Percentiles rank a stretch among this genome's conserved stretches.
These are phyloP conservation scores for Arvicola amphibius DNA, from an alignment of 2,797 vertebrate genomes.

Conservation along the genomic window DNA sequence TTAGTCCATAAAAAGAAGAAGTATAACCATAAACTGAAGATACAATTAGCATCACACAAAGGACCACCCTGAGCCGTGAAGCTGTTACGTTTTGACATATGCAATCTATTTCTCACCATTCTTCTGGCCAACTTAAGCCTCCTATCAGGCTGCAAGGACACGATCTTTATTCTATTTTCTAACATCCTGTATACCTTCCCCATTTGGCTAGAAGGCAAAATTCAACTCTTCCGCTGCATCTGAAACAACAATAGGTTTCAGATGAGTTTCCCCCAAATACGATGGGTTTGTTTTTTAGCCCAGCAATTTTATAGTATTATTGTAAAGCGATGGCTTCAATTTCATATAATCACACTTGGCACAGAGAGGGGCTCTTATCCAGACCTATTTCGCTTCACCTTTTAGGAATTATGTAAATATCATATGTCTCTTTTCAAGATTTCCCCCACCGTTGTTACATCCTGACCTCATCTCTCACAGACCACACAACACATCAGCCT, in stretches of 20 bases:
- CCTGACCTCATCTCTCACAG: constrained; percentile 77
- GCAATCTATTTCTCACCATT: constrained; percentile 61
- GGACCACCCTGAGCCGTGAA: constrained; percentile 29
- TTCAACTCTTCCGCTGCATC: constrained; percentile 76
- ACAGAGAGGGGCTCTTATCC: constrained; percentile 79
- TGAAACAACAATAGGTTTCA: constrained; percentile 81
- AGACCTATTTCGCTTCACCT: constrained; percentile 78
- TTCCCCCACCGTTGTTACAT: constrained; percentile 58
- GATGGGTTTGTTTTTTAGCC: constrained; percentile 64
- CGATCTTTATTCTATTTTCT: constrained; percentile 78
- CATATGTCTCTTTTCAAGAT: constrained; percentile 72
- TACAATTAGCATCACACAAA: constrained; percentile 38
- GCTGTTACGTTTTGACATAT: background rate
- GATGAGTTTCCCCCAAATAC: constrained; percentile 78
- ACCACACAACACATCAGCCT: constrained; percentile 74
- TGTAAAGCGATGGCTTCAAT: constrained; percentile 80
- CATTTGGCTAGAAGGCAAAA: constrained; percentile 75
- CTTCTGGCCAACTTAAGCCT: constrained; percentile 75
- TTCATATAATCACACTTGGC: constrained; percentile 81
- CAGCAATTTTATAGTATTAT: constrained; percentile 81
- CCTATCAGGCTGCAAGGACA: constrained; percentile 66
- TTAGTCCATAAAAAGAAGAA: constrained; percentile 14
- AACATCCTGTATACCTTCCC: constrained; percentile 77
- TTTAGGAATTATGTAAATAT: constrained; percentile 80
- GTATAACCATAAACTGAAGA: constrained; percentile 47